Conservation (phyloP, 2,888 invertebrate species). For the Conops quadrifasciatus region DNA sequence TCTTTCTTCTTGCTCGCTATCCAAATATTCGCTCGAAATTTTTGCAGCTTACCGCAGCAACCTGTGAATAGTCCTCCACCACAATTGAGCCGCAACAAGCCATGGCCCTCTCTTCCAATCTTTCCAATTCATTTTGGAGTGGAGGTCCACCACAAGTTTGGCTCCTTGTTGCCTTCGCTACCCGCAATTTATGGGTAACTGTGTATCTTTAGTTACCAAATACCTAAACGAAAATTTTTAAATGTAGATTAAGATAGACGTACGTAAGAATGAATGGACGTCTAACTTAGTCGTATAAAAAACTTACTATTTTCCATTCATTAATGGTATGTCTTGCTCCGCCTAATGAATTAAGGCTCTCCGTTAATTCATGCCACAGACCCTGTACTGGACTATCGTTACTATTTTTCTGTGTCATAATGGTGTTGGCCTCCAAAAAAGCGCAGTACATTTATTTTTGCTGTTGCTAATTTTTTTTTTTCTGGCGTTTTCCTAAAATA, state of each 20-base stretch:
- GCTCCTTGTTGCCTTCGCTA: background rate
- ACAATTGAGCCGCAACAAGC: background rate
- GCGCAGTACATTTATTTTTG: constrained; percentile 2
- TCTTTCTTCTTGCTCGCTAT: no score
- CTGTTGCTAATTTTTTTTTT: background rate
- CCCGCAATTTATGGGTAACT: background rate
- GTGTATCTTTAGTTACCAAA: background rate
- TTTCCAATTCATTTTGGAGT: background rate
- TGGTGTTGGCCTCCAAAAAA: background rate
- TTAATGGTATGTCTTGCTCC: background rate
- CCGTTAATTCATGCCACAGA: background rate
- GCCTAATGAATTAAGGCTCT: background rate
- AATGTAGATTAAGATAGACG: no score
- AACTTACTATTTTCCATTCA: background rate
- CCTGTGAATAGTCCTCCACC: background rate
- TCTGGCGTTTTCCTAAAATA: background rate
- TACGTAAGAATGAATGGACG: no score
- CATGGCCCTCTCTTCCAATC: constrained; percentile 5
- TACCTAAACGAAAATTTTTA: no score
- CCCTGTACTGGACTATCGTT: background rate
- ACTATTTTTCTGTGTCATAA: background rate
- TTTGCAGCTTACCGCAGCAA: background rate
- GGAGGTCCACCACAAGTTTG: constrained; percentile 7
- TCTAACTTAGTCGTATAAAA: background rate
- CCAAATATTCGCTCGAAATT: no score